Evolutionary conservation across 1,140 invertebrate species (phyloP).

Genomic region (Pseudomyrmex flavicornis): DNA sequence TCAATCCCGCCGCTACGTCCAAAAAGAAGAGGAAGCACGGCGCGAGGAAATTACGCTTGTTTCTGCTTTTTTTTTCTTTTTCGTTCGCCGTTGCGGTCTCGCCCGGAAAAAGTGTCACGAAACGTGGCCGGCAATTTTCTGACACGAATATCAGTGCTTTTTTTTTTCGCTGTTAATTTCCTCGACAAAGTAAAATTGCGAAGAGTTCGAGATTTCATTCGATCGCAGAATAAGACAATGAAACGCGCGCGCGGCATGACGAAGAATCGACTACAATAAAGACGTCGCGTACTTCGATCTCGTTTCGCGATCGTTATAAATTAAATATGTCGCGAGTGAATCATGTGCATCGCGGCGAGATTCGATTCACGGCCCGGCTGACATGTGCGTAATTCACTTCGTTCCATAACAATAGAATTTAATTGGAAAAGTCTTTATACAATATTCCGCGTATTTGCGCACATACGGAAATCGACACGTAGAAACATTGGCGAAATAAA

Average conservation of each 20-base stretch:
- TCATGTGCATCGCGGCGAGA: constrained; percentile 44
- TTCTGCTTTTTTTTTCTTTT: neutral
- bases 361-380: neutral
- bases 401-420: neutral
- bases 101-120: constrained; percentile 10
- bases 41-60: constrained; percentile 14
- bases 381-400: neutral
- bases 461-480: no score
- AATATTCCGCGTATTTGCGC: neutral
- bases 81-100: constrained; percentile 8
- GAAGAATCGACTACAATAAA: neutral
- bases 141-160: constrained; percentile 7
- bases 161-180: no score
- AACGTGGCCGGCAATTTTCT: constrained; percentile 32
- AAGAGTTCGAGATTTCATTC: neutral
- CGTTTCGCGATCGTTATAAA: constrained; percentile 12
- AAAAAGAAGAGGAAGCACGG: constrained; percentile 18
- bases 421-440: neutral
- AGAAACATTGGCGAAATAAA: no score
- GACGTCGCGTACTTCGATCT: constrained; percentile 16
- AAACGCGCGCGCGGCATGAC: no score
- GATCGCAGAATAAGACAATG: neutral
- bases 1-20: neutral
- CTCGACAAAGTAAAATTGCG: neutral
- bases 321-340: constrained; percentile 50